Base-by-base conservation (phyloP, 2,888 invertebrate genomes). In the Agonopterix subpropinquella region DNA sequence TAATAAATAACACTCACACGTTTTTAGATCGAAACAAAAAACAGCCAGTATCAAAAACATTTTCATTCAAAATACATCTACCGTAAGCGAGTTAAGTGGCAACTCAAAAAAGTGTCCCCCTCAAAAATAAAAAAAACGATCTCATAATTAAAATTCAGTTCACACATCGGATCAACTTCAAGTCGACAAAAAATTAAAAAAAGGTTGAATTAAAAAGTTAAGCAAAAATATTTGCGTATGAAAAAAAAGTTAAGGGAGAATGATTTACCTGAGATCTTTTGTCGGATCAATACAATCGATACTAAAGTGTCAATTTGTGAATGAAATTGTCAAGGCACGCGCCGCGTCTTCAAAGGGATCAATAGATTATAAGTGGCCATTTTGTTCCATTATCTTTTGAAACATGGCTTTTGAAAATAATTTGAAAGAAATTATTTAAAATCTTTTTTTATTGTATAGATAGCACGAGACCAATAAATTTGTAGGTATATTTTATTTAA, bases 51-150 rank as follows among this genome's bases (percentile, higher is more conserved):
- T 63, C 64, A 56, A 55, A 71, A 70, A 69, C 70, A 67, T 57
- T 56, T 28, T 51, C 56, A 72, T 77, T 71, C 61, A 65, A 70
- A 73, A 65, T 64, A 63, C 61, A 70, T 69, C 67, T 67, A 72
- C 70, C 73, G 70, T 72, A 54, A 68, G 62, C 51, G 64, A 75
- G 72, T 73, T 76, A 75, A 73, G 77, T 75, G 71, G 70, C 62
- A 65, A 66, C 56, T 37, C 49, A 63, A 71, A 68, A 65, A 63
- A 60, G 50, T 53, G 28, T n/a, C 48, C 53, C 58, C 56, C 57
- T 46, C 47, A 57, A 52, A 53, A 50, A 51, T 50, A 56, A 63
- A 69, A 66, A 67, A 65, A 69, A 62, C 46, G 53, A 54, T 67
- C 63, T 49, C 67, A 65, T 55, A 52, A 67, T 72, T 67, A 63